phyloP scores from a whole-genome alignment of 64 coral and sea anemone species.

The Pocillopora verrucosa region DNA sequence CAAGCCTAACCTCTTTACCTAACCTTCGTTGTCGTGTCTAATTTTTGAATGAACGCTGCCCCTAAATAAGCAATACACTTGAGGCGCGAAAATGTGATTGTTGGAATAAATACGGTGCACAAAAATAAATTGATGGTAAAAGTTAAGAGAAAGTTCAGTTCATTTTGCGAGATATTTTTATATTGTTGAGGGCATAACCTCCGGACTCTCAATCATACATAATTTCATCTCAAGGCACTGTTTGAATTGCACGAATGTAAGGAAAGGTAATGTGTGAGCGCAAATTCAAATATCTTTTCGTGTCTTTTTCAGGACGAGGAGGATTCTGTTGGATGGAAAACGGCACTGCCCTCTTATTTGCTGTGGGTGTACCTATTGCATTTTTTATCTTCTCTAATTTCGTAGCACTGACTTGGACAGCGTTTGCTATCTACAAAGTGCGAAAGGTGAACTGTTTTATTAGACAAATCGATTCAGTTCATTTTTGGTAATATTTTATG shows the following conservation, averaged over 20 bases:
- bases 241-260: background rate
- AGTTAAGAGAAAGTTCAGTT: no score
- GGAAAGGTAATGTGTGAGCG: background rate
- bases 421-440: background rate
- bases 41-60: no score
- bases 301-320: background rate
- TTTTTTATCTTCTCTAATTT: background rate
- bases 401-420: background rate
- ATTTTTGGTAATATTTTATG: background rate
- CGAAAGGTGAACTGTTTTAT: background rate
- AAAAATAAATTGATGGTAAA: no score
- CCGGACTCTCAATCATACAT: no score
- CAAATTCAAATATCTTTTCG: background rate
- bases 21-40: no score
- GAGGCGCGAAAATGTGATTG: no score
- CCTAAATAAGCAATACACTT: no score
- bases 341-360: background rate
- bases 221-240: background rate
- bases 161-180: no score
- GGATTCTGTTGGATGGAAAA: constrained; percentile 1
- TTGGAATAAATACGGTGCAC: no score
- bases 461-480: no score
- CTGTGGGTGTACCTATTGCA: background rate
- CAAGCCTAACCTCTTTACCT: no score
- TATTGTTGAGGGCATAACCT: no score